A percentile compares a stretch with the other conserved stretches of the same genome.
Conservation (phyloP, 2,113 vertebrate genomes). For the Pachypanchax playfairii region DNA sequence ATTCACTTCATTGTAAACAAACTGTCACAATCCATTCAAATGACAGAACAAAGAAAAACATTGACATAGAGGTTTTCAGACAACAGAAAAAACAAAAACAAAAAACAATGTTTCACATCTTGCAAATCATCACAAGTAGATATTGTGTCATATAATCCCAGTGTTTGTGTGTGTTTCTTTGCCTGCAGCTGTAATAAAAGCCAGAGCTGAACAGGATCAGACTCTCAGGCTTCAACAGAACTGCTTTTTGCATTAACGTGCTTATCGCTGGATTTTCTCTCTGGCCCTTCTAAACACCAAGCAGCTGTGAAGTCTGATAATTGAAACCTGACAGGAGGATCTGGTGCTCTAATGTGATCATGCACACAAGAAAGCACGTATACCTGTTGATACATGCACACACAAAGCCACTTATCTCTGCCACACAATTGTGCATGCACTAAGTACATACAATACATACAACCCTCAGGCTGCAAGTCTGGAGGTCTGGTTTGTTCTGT, state of each 20-base stretch:
- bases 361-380: conserved; percentile 50
- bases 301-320: conserved; percentile 64
- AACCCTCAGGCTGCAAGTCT: conserved; percentile 33
- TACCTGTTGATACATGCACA: conserved; percentile 11
- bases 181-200: conserved; percentile 35
- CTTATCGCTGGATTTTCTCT: conserved; percentile 67
- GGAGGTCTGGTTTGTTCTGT: conserved; percentile 31
- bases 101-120: no score
- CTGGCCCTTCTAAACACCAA: conserved; percentile 33
- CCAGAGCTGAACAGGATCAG: conserved; percentile 34
- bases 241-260: conserved; percentile 48
- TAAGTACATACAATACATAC: conserved; percentile 14
- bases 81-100: no score
- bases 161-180: conserved; percentile 10
- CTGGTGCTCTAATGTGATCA: conserved; percentile 69
- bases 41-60: neutral
- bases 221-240: conserved; percentile 14
- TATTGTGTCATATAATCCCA: neutral
- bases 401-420: conserved; percentile 20
- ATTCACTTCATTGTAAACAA: neutral
- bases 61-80: no score
- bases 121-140: neutral
- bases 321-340: conserved; percentile 62
- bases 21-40: no score
- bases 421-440: neutral